Conservation (phyloP, 2,797 vertebrate genomes). For the Choloepus didactylus region DNA sequence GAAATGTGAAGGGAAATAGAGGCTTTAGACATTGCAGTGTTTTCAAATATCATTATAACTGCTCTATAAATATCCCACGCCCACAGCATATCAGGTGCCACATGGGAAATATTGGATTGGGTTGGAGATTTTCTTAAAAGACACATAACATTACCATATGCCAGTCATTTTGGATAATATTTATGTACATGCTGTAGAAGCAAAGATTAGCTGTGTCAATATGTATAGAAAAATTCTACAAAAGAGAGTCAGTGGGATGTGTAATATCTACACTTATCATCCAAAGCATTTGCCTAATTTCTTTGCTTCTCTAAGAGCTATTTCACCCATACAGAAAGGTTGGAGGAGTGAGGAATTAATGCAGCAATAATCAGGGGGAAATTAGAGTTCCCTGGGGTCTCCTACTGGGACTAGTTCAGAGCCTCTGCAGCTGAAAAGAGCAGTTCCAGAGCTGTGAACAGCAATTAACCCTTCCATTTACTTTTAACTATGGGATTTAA, state of each 20-base stretch:
- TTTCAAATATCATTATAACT: constrained; percentile 77
- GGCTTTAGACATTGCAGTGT: constrained; percentile 68
- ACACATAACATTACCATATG: constrained; percentile 70
- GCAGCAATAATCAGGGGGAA: background rate
- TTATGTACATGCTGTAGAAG: constrained; percentile 67
- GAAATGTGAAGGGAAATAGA: constrained; percentile 61
- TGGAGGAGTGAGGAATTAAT: constrained; percentile 35
- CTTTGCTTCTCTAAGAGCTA: constrained; percentile 48
- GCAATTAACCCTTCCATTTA: constrained; percentile 26
- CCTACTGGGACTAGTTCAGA: background rate
- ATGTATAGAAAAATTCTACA: constrained; percentile 62
- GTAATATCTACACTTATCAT: constrained; percentile 41
- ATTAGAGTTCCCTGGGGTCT: constrained; percentile 1
- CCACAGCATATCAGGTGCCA: constrained; percentile 77
- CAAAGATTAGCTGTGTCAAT: constrained; percentile 79
- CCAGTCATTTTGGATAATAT: constrained; percentile 75
- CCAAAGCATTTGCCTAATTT: constrained; percentile 56
- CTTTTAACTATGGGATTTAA: constrained; percentile 25
- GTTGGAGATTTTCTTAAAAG: constrained; percentile 77
- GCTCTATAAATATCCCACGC: constrained; percentile 76
- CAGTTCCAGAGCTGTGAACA: background rate
- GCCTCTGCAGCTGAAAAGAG: background rate
- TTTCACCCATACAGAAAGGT: constrained; percentile 42
- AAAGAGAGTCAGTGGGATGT: constrained; percentile 42
- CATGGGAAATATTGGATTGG: constrained; percentile 72